Base-by-base conservation (phyloP, 2,888 invertebrate species). In the Apoderus coryli region DNA sequence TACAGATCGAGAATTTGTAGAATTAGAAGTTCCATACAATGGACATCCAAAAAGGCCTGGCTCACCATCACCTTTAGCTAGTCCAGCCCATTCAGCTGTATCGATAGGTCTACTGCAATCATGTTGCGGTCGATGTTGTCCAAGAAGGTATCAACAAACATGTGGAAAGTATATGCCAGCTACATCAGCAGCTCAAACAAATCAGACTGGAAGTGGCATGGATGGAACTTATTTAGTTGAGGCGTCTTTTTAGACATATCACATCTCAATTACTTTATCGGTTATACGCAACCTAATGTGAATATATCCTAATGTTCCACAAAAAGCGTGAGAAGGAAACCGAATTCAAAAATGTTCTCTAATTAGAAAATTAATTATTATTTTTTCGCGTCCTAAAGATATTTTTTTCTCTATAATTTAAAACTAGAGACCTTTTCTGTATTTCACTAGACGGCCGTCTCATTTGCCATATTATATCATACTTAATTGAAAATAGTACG, bases 1-100 rank as follows among this genome's bases (percentile, higher is more conserved):
- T 35, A 98, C 98, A 65, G 92, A 95, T 61, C 81, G 93, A 33
- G 92, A 93, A 63, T 93, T 93, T 64, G 85, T 92, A 44, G 93
- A 93, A 64, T 72, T 92, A 68, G 93, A 93, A 57, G 80, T 84
- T 52, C 85, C 90, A 12, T 90, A 74, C 64, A 93, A 92, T 60
- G 90, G 90, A 10, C 86, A 86, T 44, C 86, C 84, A 29, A 90
- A 88, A 62, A 69, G 90, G 54, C 88, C 89, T 2, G 85, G 85
- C 7, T 84, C 85, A 27, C 85, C 85, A 25, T 85, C 85, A 24
- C 85, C 86, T 11, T 63, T 84, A 54, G 82, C 84, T 35, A 84
- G 84, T 50, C 85, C 85, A 28, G 82, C 82, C 40, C 84, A 85
- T 62, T 85, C 84, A 30, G 75, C 80, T 29, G 58, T 58, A 12